These are phyloP conservation scores for Furcula furcula DNA, from an alignment of 2,888 invertebrate species.

Conservation along the genomic window DNA sequence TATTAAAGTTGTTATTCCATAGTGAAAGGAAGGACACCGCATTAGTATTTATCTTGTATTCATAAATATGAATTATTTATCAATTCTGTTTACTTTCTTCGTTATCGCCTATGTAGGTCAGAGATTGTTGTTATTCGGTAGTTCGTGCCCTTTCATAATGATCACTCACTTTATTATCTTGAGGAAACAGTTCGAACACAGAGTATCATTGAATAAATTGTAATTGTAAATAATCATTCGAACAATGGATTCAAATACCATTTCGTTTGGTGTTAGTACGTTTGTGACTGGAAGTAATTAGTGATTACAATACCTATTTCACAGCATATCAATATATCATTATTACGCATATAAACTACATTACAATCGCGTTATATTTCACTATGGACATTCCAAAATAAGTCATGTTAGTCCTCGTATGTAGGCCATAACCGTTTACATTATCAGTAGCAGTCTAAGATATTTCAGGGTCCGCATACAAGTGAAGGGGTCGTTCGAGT, in stretches of 20 bases:
- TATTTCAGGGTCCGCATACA: slow-evolving; percentile 23
- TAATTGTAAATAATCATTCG: background rate
- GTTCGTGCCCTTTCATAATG: slow-evolving; percentile 44
- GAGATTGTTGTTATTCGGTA: slow-evolving; percentile 54
- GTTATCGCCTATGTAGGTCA: slow-evolving; percentile 71
- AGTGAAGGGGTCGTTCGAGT: slow-evolving; percentile 66
- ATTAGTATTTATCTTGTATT: slow-evolving; percentile 59
- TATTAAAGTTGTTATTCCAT: slow-evolving; percentile 44
- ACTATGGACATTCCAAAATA: background rate
- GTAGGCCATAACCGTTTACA: slow-evolving; percentile 27
- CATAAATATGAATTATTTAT: slow-evolving; percentile 70
- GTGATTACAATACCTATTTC: too few species aligned
- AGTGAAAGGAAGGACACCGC: slow-evolving; percentile 69
- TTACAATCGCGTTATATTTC: background rate
- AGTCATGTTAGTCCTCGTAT: slow-evolving; percentile 8
- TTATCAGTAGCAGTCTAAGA: slow-evolving; percentile 17
- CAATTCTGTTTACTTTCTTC: slow-evolving; percentile 69
- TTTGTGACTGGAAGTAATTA: too few species aligned
- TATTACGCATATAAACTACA: background rate
- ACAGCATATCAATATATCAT: background rate
- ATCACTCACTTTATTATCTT: slow-evolving; percentile 38
- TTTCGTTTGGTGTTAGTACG: too few species aligned
- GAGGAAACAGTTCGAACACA: slow-evolving; percentile 2
- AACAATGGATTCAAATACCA: background rate
- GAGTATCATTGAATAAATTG: background rate